Percentiles rank a stretch among this genome's conserved stretches.
Conservation (phyloP, 1,140 invertebrate genomes). For the Dreissena polymorpha region DNA sequence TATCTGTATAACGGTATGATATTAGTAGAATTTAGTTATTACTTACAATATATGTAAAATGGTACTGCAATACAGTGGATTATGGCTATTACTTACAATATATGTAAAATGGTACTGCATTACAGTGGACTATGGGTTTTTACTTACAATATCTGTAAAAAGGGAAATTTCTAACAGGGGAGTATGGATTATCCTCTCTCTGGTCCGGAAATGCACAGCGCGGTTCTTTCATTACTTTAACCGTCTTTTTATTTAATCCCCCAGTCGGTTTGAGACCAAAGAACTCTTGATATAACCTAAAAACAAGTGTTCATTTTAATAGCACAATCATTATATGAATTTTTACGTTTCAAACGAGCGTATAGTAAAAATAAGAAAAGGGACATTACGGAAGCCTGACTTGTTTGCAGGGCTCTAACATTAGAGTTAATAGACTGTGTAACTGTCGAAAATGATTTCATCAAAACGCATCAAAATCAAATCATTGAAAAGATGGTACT, state of each 20-base stretch:
- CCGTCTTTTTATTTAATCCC: conserved; percentile 56
- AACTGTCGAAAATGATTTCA: no score
- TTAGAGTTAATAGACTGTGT: background rate
- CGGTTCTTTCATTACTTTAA: conserved; percentile 55
- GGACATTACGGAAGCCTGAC: background rate
- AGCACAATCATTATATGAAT: background rate
- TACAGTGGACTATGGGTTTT: conserved; percentile 11
- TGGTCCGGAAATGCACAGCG: conserved; percentile 58
- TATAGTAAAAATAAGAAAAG: background rate
- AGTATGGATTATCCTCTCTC: conserved; percentile 32
- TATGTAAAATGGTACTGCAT: conserved; percentile 43
- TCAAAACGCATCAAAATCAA: no score
- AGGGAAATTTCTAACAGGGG: conserved; percentile 41
- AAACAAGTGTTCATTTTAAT: background rate
- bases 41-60: conserved; percentile 49
- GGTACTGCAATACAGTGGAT: conserved; percentile 30
- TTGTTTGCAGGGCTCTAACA: background rate
- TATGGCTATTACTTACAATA: conserved; percentile 42
- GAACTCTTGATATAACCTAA: conserved; percentile 54
- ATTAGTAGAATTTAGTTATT: no score
- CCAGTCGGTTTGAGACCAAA: conserved; percentile 52
- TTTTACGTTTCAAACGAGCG: background rate
- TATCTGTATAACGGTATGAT: no score
- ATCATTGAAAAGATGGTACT: background rate
- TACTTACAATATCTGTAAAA: conserved; percentile 50